A percentile compares a stretch with the other conserved stretches of the same genome.
Evolutionary conservation across 2,888 invertebrate genomes (phyloP).

Genomic region (Thera britannica): DNA sequence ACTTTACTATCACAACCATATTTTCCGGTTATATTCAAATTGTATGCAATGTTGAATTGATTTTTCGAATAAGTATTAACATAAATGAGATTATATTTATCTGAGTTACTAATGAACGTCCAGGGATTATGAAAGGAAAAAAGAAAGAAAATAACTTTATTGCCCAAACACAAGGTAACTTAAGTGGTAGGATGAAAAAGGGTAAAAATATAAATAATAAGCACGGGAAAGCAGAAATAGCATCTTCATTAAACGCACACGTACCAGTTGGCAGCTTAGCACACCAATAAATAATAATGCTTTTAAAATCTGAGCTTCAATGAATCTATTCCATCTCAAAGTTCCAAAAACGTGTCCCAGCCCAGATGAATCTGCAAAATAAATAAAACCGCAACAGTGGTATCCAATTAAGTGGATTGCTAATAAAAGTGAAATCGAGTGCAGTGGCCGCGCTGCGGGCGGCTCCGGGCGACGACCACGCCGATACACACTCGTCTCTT

Average conservation of each 20-base stretch:
- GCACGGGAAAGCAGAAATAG: no score
- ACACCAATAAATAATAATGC: constrained; percentile 4
- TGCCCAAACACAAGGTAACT: no score
- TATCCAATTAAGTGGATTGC: constrained; percentile 84
- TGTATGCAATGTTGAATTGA: background rate
- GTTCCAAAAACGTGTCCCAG: constrained; percentile 59
- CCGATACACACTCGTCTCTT: constrained; percentile 29
- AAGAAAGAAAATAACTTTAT: no score
- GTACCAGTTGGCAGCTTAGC: background rate
- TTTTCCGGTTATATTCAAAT: background rate
- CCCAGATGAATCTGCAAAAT: constrained; percentile 79
- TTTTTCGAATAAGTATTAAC: background rate
- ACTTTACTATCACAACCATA: background rate
- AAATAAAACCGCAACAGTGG: constrained; percentile 81
- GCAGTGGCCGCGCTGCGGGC: constrained; percentile 73
- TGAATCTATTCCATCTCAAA: constrained; percentile 16
- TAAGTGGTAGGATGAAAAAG: no score
- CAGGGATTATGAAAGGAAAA: no score
- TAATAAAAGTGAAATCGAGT: constrained; percentile 85
- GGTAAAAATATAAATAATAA: no score
- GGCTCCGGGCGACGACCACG: constrained; percentile 37
- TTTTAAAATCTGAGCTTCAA: constrained; percentile 3
- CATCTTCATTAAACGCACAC: no score
- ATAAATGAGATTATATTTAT: background rate
- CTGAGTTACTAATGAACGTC: no score